Evolutionary conservation across 1,140 invertebrate genomes (phyloP), one percentile per base, ranked within the genome.

Genomic region (Drosophila mauritiana): DNA sequence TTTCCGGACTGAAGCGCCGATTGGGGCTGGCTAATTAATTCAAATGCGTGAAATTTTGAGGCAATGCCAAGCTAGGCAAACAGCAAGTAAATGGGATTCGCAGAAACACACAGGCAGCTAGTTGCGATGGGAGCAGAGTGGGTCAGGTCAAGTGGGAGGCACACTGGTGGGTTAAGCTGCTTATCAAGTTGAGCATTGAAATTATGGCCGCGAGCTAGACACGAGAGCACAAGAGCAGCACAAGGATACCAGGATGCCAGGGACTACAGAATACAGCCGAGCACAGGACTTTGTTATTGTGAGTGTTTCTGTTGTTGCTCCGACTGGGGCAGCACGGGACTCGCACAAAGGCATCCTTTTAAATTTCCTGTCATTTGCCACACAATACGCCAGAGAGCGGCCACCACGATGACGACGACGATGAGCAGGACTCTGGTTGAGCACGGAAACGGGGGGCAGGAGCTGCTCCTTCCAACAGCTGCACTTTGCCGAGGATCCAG

Each of bases 291-390:
- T 83, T 82, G 83, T 86, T 82, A 86, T 81, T 62, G 59, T 56
- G 79, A 59, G 65, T 74, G 80, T 64, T 57, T 54, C 45, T 72
- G 31, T 57, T 76, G 69, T 42, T 61, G 59, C 43, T 61, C 62
- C 49, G 68, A 40, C 37, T 52, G 61, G n/a, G 52, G 49, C 76
- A 81, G 83, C 78, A 65, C 48, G 81, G 65, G 70, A 88, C 63
- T 70, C 83, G 80, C 88, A 89, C 84, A 89, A 89, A 89, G 84
- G 84, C 84, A 89, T 89, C 84, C 84, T 89, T 89, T 89, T 89
- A 89, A 89, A 89, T 89, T 89, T 89, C 84, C 85, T 89, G 84
- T 89, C 84, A 89, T 89, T 89, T 89, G 85, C 84, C 84, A 89
- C 84, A 89, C 84, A 89, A 89, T 89, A 89, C 84, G 84, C 84